Evolutionary conservation across 1,140 invertebrate genomes (phyloP).

Genomic region (Archegozetes longisetosus): DNA sequence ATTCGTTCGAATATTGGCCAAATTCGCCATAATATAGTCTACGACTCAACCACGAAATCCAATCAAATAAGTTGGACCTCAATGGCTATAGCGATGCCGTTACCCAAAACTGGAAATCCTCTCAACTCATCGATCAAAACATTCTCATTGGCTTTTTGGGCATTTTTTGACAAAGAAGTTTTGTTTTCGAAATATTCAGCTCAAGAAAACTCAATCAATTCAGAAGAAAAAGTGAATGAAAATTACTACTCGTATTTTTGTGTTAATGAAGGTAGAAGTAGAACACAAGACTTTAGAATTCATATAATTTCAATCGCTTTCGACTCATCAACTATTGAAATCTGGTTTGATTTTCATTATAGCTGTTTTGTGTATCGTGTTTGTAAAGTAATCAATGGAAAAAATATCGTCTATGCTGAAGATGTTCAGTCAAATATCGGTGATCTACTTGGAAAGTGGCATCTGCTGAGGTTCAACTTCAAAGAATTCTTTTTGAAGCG

Average conservation of each 20-base stretch:
- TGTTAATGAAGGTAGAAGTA: background rate
- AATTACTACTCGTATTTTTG: too few relatives aligned
- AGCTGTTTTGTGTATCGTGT: background rate
- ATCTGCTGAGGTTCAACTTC: conserved; percentile 12
- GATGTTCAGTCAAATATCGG: background rate
- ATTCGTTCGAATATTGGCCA: background rate
- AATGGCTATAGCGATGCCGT: background rate
- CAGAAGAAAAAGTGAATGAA: background rate
- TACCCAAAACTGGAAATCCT: background rate
- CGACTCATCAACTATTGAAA: conserved; percentile 3
- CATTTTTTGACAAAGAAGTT: conserved; percentile 5
- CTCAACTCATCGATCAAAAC: background rate
- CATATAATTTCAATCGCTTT: conserved; percentile 12
- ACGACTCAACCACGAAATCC: background rate
- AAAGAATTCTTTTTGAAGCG: background rate
- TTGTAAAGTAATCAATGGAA: background rate
- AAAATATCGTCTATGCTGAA: background rate
- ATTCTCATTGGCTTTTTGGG: background rate
- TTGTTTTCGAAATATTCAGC: background rate
- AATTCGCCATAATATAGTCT: background rate
- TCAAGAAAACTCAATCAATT: background rate
- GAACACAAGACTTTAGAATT: background rate
- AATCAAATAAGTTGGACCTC: background rate
- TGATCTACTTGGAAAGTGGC: conserved; percentile 4
- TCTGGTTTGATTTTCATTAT: conserved; percentile 10